Conservation (phyloP, 2,888 invertebrate genomes). For the Eubasilissa splendida region DNA sequence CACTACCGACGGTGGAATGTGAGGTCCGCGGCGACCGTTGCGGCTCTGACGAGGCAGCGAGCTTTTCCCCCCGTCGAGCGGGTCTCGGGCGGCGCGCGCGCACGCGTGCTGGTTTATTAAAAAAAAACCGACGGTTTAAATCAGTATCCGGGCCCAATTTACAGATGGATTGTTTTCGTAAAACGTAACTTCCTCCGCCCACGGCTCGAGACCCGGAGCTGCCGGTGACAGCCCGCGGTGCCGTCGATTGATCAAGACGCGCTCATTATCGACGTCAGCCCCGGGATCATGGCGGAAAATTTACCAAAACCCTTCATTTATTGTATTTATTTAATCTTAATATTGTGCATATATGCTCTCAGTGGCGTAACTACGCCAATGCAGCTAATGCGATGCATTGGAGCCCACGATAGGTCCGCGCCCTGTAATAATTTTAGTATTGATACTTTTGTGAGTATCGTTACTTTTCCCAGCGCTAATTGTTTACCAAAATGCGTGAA, state of each 20-base stretch:
- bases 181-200: slow-evolving; percentile 53
- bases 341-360: no score
- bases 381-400: no score
- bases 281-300: no score
- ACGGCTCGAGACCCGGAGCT: slow-evolving; percentile 30
- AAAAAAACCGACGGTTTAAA: slow-evolving; percentile 61
- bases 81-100: slow-evolving; percentile 59
- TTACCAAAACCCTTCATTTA: no score
- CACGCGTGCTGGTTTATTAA: slow-evolving; percentile 63
- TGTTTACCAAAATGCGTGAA: no score
- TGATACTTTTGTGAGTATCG: no score
- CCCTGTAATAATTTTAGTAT: no score
- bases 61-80: slow-evolving; percentile 58
- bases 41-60: slow-evolving; percentile 73
- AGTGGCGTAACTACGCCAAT: no score
- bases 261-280: slow-evolving; percentile 2
- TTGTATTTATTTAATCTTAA: no score
- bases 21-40: slow-evolving; percentile 81
- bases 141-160: slow-evolving; percentile 59
- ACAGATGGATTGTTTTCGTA: slow-evolving; percentile 57
- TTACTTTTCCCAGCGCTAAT: no score
- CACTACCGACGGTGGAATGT: slow-evolving; percentile 78
- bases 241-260: slow-evolving; percentile 16
- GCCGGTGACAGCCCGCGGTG: neutral
- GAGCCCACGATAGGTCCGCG: no score